These are phyloP conservation scores for Trachymyrmex septentrionalis DNA, from an alignment of 1,140 invertebrate species.

Conservation along the genomic window DNA sequence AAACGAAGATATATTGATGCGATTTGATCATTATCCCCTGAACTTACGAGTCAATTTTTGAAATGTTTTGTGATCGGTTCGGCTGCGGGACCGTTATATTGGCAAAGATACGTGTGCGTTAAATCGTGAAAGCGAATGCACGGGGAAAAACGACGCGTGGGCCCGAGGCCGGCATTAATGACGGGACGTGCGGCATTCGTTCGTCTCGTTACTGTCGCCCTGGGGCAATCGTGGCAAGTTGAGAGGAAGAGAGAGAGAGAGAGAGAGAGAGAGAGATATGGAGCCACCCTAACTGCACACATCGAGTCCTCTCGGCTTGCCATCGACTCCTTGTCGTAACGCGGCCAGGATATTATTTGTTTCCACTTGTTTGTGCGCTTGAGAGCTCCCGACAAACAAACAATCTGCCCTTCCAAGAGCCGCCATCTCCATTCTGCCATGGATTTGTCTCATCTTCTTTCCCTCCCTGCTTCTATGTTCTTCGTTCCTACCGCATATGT, in stretches of 20 bases:
- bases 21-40: constrained; percentile 13
- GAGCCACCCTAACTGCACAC: constrained; percentile 52
- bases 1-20: constrained; percentile 33
- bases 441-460: constrained; percentile 12
- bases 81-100: constrained; percentile 51
- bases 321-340: constrained; percentile 75
- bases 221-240: constrained; percentile 73
- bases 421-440: constrained; percentile 4
- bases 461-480: constrained; percentile 7
- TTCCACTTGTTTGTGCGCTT: constrained; percentile 84
- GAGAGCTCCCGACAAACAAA: constrained; percentile 83
- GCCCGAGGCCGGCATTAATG: constrained; percentile 84
- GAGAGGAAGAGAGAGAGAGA: constrained; percentile 19
- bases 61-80: neutral
- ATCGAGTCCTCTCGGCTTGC: constrained; percentile 56
- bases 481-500: constrained; percentile 28
- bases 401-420: constrained; percentile 75
- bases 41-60: constrained; percentile 63
- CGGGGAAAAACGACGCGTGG: constrained; percentile 64
- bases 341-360: constrained; percentile 86
- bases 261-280: constrained; percentile 28
- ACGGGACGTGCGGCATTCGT: constrained; percentile 81
- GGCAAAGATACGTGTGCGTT: constrained; percentile 8
- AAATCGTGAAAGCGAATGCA: constrained; percentile 46
- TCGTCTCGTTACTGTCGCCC: constrained; percentile 83